These are phyloP conservation scores for Martes martes DNA, from an alignment of 2,113 vertebrate species.

Conservation along the genomic window DNA sequence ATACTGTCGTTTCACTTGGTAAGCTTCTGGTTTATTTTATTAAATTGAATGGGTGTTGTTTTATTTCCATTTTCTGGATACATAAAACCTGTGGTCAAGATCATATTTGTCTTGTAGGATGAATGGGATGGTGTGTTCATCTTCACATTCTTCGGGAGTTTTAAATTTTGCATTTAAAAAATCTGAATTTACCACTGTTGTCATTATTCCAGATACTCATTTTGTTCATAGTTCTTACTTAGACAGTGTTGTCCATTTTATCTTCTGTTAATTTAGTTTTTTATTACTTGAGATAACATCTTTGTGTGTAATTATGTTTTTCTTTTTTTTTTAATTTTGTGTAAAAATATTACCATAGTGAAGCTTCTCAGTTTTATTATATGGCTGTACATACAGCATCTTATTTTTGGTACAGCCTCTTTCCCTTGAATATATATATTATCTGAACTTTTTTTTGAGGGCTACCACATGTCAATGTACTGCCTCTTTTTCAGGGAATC, in stretches of 20 bases:
- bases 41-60: not conserved
- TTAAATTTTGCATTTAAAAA: not conserved
- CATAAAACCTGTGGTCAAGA: not conserved
- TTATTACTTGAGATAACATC: not conserved
- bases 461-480: not conserved
- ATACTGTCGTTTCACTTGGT: not conserved
- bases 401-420: not conserved
- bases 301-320: not conserved
- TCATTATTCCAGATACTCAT: not conserved
- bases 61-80: not conserved
- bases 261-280: not conserved
- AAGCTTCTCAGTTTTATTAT: not conserved
- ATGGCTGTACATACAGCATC: not conserved
- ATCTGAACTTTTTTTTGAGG: not conserved
- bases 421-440: not conserved
- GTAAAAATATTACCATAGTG: not conserved
- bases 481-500: not conserved
- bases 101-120: not conserved
- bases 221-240: not conserved
- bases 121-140: not conserved
- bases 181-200: not conserved
- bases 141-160: not conserved
- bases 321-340: not conserved
- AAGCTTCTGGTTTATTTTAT: not conserved
- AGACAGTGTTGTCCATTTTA: not conserved